phyloP scores from a whole-genome alignment of 2,113 vertebrate genomes.

The Alethe diademata region DNA sequence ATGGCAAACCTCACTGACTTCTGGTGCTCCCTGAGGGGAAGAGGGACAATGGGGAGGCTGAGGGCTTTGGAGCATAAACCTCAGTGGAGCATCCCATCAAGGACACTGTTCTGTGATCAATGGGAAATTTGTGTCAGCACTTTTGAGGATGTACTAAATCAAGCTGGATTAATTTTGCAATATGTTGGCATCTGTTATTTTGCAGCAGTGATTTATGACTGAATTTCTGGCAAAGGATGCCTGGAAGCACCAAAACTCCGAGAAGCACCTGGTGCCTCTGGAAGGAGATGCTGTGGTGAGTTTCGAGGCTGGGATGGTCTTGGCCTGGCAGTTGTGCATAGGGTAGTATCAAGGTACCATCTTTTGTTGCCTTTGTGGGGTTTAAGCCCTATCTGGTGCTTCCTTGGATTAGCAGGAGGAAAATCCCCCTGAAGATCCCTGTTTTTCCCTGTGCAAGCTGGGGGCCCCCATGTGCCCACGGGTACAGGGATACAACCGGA shows the following conservation, averaged over 20 bases:
- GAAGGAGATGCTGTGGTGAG: background rate
- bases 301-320: background rate
- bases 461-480: background rate
- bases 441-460: fast-evolving
- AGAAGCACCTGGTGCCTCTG: background rate
- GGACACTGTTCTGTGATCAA: fast-evolving
- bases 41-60: fast-evolving
- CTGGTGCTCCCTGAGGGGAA: background rate
- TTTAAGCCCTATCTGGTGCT: background rate
- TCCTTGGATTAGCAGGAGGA: background rate
- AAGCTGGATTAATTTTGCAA: background rate
- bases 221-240: background rate
- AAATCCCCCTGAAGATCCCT: background rate
- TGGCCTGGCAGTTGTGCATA: fast-evolving
- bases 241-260: background rate
- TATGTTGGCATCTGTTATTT: background rate
- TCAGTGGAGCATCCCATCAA: fast-evolving
- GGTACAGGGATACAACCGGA: background rate
- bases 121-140: background rate
- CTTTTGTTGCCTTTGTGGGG: background rate
- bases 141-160: background rate
- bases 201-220: background rate
- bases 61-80: background rate
- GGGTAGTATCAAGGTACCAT: background rate
- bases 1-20: fast-evolving